Conservation (phyloP, 2,888 invertebrate species). For the Apomyelois bistriatella region DNA sequence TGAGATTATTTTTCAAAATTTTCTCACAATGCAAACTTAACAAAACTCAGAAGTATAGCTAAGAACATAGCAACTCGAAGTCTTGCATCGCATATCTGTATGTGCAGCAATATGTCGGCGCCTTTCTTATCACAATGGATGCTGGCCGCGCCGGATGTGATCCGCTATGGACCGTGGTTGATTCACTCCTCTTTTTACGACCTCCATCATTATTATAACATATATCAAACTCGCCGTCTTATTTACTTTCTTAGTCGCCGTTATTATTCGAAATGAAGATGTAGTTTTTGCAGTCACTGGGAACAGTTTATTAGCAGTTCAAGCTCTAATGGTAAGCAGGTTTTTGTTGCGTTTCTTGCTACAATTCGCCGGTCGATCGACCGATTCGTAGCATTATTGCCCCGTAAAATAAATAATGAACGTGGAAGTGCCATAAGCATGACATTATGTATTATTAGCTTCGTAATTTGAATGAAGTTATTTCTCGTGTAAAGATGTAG, state of each 20-base stretch:
- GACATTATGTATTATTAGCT: slow-evolving; percentile 15
- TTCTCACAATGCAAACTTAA: too few species aligned
- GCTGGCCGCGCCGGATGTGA: slow-evolving; percentile 41
- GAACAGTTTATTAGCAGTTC: slow-evolving; percentile 55
- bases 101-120: background rate
- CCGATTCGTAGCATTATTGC: slow-evolving; percentile 33
- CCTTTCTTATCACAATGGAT: slow-evolving; percentile 19
- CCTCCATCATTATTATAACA: slow-evolving; percentile 51
- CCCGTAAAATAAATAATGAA: slow-evolving; percentile 30
- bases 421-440: slow-evolving; percentile 17
- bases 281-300: slow-evolving; percentile 57
- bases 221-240: slow-evolving; percentile 57
- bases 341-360: slow-evolving; percentile 55
- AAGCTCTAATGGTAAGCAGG: slow-evolving; percentile 51
- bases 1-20: too few species aligned
- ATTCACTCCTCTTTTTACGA: slow-evolving; percentile 37
- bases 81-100: too few species aligned
- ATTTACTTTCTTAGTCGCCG: slow-evolving; percentile 61
- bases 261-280: slow-evolving; percentile 63
- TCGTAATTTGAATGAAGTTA: slow-evolving; percentile 12
- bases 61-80: too few species aligned
- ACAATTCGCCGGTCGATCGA: slow-evolving; percentile 40
- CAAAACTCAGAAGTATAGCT: too few species aligned
- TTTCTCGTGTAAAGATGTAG: slow-evolving; percentile 6
- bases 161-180: slow-evolving; percentile 47